These are phyloP conservation scores for Lamprotornis superbus DNA, from an alignment of 2,113 vertebrate genomes.

Conservation along the genomic window DNA sequence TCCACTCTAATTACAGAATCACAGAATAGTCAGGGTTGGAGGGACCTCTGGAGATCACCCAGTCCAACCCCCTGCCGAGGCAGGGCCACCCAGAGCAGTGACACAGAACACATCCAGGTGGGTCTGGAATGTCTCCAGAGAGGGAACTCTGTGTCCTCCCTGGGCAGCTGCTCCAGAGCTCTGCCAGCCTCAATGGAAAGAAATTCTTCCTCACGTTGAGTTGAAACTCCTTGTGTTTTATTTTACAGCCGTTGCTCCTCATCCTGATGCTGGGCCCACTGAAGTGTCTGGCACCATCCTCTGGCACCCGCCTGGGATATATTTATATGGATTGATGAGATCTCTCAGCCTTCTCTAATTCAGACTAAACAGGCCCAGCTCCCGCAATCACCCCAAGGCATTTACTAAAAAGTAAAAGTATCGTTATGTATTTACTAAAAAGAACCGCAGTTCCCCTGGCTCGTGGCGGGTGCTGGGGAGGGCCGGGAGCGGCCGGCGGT, in stretches of 20 bases:
- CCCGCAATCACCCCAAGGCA: background rate
- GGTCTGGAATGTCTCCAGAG: background rate
- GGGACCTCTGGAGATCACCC: background rate
- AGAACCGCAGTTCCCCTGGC: too few species aligned
- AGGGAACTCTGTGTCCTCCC: background rate
- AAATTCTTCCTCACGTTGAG: background rate
- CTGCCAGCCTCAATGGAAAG: accelerated
- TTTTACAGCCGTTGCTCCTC: accelerated
- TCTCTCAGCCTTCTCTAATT: background rate
- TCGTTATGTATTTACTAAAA: background rate
- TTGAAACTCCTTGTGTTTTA: background rate
- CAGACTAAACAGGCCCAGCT: background rate
- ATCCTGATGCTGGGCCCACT: background rate
- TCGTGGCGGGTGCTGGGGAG: background rate
- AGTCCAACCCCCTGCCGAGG: background rate
- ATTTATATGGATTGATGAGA: accelerated
- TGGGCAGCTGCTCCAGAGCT: background rate
- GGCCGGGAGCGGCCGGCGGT: too few species aligned
- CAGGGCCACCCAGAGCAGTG: background rate
- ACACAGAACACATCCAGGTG: background rate
- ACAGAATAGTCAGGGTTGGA: background rate
- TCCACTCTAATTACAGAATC: background rate
- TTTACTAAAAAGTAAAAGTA: background rate
- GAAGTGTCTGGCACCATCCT: background rate
- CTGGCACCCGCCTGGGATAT: background rate